Base-by-base conservation (phyloP, 2,113 vertebrate species). In the Forbesichthys agassizii region DNA sequence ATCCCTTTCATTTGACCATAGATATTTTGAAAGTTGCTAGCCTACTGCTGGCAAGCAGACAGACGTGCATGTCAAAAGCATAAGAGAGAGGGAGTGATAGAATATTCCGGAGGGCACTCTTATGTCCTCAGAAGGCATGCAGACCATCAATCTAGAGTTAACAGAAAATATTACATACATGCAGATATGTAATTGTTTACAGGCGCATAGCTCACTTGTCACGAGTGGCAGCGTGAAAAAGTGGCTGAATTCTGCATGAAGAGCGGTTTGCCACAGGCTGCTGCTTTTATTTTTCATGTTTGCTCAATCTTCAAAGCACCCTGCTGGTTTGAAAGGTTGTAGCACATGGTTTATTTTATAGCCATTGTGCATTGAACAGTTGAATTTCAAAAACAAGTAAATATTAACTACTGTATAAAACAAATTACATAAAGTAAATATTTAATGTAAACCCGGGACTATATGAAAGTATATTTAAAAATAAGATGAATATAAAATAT, bases 131-230 rank as follows among this genome's bases (percentile, higher is more conserved):
- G 78, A 82, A 86, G 67, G 78, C 79, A 69, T 55, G 69, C 78
- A 82, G 79, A 73, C 86, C 89, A 89, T 88, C 78, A 88, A 86
- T 90, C 85, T 89, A 83, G 68, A 85, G 79, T 87, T 84, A 91
- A 91, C 91, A 88, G 84, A 91, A 90, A 91, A 92, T 91, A 93
- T 93, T 92, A 93, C 88, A 89, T 84, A 78, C 87, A 83, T 27
- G 20, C 77, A 80, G 81, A 86, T 89, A 84, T 91, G 84, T 88
- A 90, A 90, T 87, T 91, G 77, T 75, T 75, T 73, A 82, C 72
- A 75, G 82, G 85, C 69, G 84, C 75, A 74, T 68, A 80, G 77
- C 86, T 85, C 73, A 80, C 86, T 88, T 91, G 91, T 91, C 91
- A 91, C 78, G 79, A 68, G 78, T 80, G 86, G 86, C 81, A 88